Percentiles rank a stretch among this genome's conserved stretches.
These are phyloP conservation scores for Muricea muricata DNA, from an alignment of 92 coral and sea anemone species.

Conservation along the genomic window DNA sequence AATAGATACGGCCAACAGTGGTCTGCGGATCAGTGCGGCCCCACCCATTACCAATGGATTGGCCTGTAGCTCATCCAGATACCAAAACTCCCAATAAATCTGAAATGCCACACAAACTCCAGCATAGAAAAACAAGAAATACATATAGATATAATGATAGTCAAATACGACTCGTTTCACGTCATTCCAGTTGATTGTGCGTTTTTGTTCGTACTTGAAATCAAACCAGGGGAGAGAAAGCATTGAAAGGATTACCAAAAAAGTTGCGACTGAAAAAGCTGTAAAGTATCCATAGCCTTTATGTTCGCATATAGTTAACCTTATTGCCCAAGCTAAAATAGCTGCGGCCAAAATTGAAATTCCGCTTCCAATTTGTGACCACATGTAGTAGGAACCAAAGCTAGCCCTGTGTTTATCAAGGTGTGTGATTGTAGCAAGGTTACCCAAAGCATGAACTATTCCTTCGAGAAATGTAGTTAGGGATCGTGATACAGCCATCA, in stretches of 20 bases:
- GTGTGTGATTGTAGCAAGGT: neutral
- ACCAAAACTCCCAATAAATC: slow-evolving; percentile 18
- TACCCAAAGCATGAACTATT: neutral
- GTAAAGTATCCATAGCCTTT: neutral
- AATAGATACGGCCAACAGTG: neutral
- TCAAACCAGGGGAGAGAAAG: neutral
- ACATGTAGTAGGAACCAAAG: neutral
- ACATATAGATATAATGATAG: neutral
- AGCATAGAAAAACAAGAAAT: neutral
- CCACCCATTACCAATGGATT: neutral
- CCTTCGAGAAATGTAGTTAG: neutral
- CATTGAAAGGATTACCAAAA: neutral
- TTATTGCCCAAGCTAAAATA: neutral
- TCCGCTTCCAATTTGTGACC: neutral
- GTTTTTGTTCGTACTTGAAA: neutral
- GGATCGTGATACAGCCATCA: neutral
- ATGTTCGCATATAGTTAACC: neutral
- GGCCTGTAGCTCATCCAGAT: neutral
- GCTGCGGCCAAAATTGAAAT: neutral
- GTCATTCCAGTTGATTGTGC: neutral
- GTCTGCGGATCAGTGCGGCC: neutral
- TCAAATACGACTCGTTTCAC: neutral
- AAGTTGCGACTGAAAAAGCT: neutral
- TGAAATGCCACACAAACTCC: neutral
- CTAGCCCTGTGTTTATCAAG: neutral